phyloP scores from a whole-genome alignment of 2,113 vertebrate genomes.

The Forbesichthys agassizii region DNA sequence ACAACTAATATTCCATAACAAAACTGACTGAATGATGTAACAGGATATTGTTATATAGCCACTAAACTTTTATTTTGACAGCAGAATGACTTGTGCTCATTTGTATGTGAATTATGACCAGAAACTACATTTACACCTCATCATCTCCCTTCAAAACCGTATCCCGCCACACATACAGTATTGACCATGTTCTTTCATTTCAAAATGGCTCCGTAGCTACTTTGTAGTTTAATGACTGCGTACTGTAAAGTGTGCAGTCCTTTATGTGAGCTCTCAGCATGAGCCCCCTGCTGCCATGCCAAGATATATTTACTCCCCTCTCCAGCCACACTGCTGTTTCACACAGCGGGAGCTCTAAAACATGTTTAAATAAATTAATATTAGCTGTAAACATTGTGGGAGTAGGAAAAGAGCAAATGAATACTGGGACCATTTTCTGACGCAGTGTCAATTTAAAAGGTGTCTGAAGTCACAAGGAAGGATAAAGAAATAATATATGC shows the following conservation, averaged over 20 bases:
- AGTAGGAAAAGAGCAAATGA: conserved; percentile 2
- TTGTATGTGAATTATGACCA: too few relatives aligned
- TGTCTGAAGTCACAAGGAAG: background rate
- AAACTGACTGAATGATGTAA: too few relatives aligned
- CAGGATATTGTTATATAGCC: too few relatives aligned
- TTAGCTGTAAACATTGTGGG: conserved; percentile 15
- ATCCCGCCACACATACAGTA: too few relatives aligned
- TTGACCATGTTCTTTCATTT: background rate
- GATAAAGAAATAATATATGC: background rate
- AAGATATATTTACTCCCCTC: conserved; percentile 70
- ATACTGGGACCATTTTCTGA: background rate
- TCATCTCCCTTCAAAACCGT: too few relatives aligned
- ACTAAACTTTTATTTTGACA: too few relatives aligned
- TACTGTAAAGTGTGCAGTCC: conserved; percentile 33
- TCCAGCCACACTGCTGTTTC: conserved; percentile 47
- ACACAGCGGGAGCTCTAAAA: conserved; percentile 51
- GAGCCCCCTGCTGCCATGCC: conserved; percentile 65
- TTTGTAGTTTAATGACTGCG: conserved; percentile 39
- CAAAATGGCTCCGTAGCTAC: background rate
- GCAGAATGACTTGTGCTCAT: too few relatives aligned
- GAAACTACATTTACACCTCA: background rate
- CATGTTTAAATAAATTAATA: conserved; percentile 25
- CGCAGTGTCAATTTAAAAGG: conserved; percentile 1
- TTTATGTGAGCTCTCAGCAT: conserved; percentile 62
- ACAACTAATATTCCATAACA: too few relatives aligned